Evolutionary conservation across 2,113 vertebrate genomes (phyloP), one percentile per base, ranked within the genome.

Genomic region (Scortum barcoo): DNA sequence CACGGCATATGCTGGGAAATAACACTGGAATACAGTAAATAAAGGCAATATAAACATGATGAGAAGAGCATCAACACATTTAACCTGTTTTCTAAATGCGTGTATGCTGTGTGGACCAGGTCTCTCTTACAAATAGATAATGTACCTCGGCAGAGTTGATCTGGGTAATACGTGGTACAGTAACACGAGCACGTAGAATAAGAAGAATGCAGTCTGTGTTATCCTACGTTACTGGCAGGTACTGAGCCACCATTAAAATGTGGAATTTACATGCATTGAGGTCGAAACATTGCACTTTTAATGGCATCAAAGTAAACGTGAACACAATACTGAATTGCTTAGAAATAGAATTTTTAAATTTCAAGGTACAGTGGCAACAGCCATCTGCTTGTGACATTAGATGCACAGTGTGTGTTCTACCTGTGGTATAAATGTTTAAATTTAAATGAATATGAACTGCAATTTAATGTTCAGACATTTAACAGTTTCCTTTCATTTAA

Each of bases 401-500:
- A 20, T 54, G 19, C 33, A 7, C 50, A 24, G 11, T 22, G 5
- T 61, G 3, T 50, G 60, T 42, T 5, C 33, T 68, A 65, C 22
- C 69, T 36, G 17, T 65, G 13, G 38, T 57, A 33, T 33, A 13
- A 36, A 36, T 51, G 19, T 54, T 28, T 6, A 76, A 70, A 68
- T 57, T 11, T 17, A 58, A 75, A 70, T 38, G 48, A 10, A 78
- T 33, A 75, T 36, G 30, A 24, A 69, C n/a, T 61, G 10, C 51
- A 50, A 44, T 75, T 57, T 8, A 46, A 42, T 36, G 30, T 61
- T 82, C 60, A 74, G 58, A 65, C 30, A 73, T 76, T 62, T 72
- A 60, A 69, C 79, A 76, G 50, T 73, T 84, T 57, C 26, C 16
- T 56, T 84, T 78, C 9, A 80, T 62, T 78, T 69, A 70, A 80